Conservation (phyloP, 2,797 vertebrate genomes). For the Centropyge bicolor region DNA sequence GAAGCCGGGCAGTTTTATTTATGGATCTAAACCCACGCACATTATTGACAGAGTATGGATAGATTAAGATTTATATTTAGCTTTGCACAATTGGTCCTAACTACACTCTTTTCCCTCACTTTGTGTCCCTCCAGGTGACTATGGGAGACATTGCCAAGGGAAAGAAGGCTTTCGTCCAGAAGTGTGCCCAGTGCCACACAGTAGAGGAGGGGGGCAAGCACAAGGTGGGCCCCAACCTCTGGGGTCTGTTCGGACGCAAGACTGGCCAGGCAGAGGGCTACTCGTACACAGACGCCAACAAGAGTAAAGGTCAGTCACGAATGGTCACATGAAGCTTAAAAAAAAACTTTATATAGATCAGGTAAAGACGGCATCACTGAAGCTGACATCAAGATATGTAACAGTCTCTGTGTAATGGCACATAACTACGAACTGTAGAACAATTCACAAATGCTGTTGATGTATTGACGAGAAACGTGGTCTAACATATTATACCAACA, state of each 20-base stretch:
- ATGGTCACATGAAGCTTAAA: accelerated
- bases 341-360: neutral
- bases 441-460: too few species aligned
- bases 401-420: neutral
- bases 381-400: neutral
- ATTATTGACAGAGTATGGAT: too few species aligned
- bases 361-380: neutral
- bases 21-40: too few species aligned
- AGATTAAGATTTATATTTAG: neutral
- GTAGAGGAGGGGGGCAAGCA: slow-evolving; percentile 88
- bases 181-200: slow-evolving; percentile 89
- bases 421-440: too few species aligned
- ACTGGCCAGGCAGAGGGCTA: slow-evolving; percentile 86
- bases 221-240: slow-evolving; percentile 88
- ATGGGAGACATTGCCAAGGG: slow-evolving; percentile 87
- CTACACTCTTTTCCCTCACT: neutral
- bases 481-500: too few species aligned
- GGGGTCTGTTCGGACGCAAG: slow-evolving; percentile 85
- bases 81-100: neutral
- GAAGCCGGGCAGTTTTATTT: neutral
- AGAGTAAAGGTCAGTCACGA: slow-evolving; percentile 86
- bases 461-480: too few species aligned
- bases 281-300: slow-evolving; percentile 89
- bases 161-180: slow-evolving; percentile 88
- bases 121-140: slow-evolving; percentile 53